Evolutionary conservation across 2,888 invertebrate species (phyloP).

Genomic region (Dione juno): DNA sequence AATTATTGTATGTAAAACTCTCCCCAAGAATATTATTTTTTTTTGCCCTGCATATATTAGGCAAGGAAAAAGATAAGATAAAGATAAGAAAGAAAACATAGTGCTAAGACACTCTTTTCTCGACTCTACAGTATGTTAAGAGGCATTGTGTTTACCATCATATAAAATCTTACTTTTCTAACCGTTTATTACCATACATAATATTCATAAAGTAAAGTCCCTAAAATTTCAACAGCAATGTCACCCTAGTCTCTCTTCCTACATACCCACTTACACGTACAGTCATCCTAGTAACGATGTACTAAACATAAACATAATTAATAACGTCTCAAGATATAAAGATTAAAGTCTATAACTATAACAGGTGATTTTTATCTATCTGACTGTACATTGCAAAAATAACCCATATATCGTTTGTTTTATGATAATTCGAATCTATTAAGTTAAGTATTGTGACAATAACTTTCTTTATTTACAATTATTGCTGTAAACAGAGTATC

Average conservation of each 20-base stretch:
- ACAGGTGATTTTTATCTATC: slow-evolving; percentile 41
- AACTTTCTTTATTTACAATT: slow-evolving; percentile 31
- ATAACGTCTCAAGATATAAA: slow-evolving; percentile 42
- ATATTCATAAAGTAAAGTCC: neutral
- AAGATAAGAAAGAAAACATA: no score
- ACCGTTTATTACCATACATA: no score
- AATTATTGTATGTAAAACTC: no score
- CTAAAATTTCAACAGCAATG: neutral
- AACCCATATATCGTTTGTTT: slow-evolving; percentile 33
- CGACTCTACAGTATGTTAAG: no score
- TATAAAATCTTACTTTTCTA: no score
- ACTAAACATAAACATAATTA: slow-evolving; percentile 40
- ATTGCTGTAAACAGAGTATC: slow-evolving; percentile 18
- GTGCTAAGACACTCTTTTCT: no score
- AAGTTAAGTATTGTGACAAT: slow-evolving; percentile 6
- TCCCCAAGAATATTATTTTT: no score
- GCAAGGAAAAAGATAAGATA: no score
- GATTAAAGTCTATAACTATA: slow-evolving; percentile 37
- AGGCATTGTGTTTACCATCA: no score
- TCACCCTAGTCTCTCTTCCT: slow-evolving; percentile 34
- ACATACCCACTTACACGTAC: slow-evolving; percentile 28
- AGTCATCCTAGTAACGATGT: slow-evolving; percentile 38
- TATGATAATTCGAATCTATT: slow-evolving; percentile 33
- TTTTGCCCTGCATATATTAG: no score
- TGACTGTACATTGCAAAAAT: slow-evolving; percentile 35